Base-by-base conservation (phyloP, 2,113 vertebrate species). In the Gavia stellata region DNA sequence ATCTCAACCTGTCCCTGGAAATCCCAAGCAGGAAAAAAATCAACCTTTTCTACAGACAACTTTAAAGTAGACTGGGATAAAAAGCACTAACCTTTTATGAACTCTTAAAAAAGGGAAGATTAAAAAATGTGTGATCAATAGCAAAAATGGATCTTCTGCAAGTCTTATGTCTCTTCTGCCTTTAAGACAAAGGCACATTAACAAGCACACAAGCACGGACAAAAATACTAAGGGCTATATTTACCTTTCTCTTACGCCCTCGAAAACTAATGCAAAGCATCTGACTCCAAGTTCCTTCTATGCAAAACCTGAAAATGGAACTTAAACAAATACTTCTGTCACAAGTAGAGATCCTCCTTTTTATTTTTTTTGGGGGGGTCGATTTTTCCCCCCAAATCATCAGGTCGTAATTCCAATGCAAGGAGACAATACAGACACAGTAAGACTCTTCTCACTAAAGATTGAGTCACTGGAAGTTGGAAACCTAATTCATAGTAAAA, bases 91-190 rank as follows among this genome's bases (percentile, higher is more conserved):
- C 12, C 2, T 87, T 95, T 92, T 86, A 91, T 92, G 81, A 96
- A 94, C 21, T 34, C 42, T 90, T 88, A 16, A 88, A 93, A 89
- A 50, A 42, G 1, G 4, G 45, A 82, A 93, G 45, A 97, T 96
- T 97, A 81, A 94, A 96, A 96, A 96, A 59, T 59, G 34, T 40
- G 10, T 56, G 74, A 95, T 96, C 94, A 72, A 94, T 97, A 96
- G 56, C 23, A 92, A 59, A 59, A 95, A 90, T 49, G 20, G 29
- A 86, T 93, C 61, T 87, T 96, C 53, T 83, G 49, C 0, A 6
- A 85, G 28, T 50, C 74, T 95, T 59, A 26, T 2, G 9, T 68
- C 6, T 6, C 42, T 85, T 71, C 63, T 96, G 47, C 56, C 78
- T 93, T 88, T 81, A 92, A 94, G 63, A 93, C 62, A 95, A 91